Conservation (phyloP, 92 coral and sea anemone genomes). For the Metridium senile region DNA sequence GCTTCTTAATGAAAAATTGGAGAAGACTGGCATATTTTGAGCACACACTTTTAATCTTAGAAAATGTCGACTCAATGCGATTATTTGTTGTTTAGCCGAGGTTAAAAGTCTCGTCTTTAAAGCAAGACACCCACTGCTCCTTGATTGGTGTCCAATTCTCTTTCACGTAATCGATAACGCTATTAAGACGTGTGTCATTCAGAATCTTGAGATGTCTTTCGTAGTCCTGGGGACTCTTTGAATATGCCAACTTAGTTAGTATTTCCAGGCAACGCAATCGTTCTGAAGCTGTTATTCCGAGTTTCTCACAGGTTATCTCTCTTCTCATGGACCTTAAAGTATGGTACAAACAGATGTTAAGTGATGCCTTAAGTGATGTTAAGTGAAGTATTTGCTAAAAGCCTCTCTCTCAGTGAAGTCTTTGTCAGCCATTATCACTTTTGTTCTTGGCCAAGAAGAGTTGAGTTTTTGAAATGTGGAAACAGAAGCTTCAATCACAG, state of each 20-base stretch:
- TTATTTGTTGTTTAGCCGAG: slow-evolving; percentile 58
- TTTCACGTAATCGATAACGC: slow-evolving; percentile 41
- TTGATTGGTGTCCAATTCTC: slow-evolving; percentile 54
- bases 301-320: slow-evolving; percentile 46
- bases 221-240: slow-evolving; percentile 27
- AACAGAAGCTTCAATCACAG: slow-evolving; percentile 45
- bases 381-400: slow-evolving; percentile 45
- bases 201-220: slow-evolving; percentile 17
- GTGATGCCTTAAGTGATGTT: slow-evolving; percentile 48
- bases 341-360: slow-evolving; percentile 59
- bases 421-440: slow-evolving; percentile 52
- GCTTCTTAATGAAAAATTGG: slow-evolving; percentile 43
- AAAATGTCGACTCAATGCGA: slow-evolving; percentile 36
- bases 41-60: slow-evolving; percentile 59
- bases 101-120: slow-evolving; percentile 37
- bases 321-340: slow-evolving; percentile 46
- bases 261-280: slow-evolving; percentile 42
- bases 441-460: slow-evolving; percentile 37
- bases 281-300: slow-evolving; percentile 51
- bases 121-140: slow-evolving; percentile 57
- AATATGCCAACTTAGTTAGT: slow-evolving; percentile 14
- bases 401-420: slow-evolving; percentile 67
- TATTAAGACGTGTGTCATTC: slow-evolving; percentile 21
- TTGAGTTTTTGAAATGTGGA: slow-evolving; percentile 39
- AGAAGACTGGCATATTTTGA: slow-evolving; percentile 43